A percentile compares a stretch with the other conserved stretches of the same genome.
Conservation (phyloP, 1,140 invertebrate species). For the Calosoma granatense region DNA sequence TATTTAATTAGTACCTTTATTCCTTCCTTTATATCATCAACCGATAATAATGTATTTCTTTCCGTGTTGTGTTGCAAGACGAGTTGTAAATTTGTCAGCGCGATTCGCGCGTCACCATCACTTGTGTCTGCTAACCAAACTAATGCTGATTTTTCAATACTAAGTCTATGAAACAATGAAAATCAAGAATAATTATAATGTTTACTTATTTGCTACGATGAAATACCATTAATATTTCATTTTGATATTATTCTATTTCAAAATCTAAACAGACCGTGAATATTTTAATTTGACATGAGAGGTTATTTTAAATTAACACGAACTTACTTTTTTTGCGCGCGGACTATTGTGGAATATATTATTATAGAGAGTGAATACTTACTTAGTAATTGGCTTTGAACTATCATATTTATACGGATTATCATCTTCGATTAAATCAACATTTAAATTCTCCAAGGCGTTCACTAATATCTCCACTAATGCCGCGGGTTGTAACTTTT, state of each 20-base stretch:
- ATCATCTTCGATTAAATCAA: constrained; percentile 26
- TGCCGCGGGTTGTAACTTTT: constrained; percentile 53
- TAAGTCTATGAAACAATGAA: constrained; percentile 24
- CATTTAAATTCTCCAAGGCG: constrained; percentile 39
- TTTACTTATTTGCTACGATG: no score
- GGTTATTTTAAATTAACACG: no score
- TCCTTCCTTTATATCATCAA: constrained; percentile 53
- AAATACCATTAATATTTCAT: no score
- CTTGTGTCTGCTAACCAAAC: constrained; percentile 61
- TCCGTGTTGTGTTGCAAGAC: constrained; percentile 43
- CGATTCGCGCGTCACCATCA: constrained; percentile 73
- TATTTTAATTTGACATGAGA: no score
- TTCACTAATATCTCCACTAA: constrained; percentile 51
- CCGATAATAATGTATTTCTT: constrained; percentile 37
- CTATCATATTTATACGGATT: constrained; percentile 14
- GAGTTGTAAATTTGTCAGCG: constrained; percentile 65
- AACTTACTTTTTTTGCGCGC: no score
- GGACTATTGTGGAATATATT: constrained; percentile 10
- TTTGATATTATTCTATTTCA: no score
- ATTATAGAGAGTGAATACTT: background rate
- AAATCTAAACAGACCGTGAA: no score
- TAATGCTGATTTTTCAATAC: constrained; percentile 52
- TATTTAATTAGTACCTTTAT: constrained; percentile 39
- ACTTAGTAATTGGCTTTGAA: constrained; percentile 4
- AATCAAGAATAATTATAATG: no score